These are phyloP conservation scores for Xylocopa sonorina DNA, from an alignment of 1,140 invertebrate genomes.

Conservation along the genomic window DNA sequence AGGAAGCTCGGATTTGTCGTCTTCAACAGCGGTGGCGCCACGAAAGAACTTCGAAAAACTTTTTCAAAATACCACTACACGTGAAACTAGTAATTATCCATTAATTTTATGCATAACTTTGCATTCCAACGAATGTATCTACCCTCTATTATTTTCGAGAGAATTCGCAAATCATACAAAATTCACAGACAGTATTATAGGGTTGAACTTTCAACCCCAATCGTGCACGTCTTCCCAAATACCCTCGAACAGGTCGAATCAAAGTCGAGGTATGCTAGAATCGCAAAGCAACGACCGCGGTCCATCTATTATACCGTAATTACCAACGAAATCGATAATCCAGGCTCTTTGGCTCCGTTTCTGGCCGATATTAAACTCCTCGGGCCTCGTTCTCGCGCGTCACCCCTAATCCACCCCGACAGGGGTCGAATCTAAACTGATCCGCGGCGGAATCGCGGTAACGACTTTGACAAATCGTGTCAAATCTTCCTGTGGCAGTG, in stretches of 20 bases:
- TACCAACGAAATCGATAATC: neutral
- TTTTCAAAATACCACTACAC: neutral
- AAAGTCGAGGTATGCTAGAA: too few relatives aligned
- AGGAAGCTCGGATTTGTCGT: slow-evolving; percentile 12
- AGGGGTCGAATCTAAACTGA: neutral
- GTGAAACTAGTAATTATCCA: too few relatives aligned
- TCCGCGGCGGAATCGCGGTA: slow-evolving; percentile 2
- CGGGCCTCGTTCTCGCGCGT: neutral
- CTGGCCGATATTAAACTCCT: neutral
- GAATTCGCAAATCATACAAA: too few relatives aligned
- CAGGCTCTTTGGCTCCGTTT: neutral
- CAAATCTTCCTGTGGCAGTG: slow-evolving; percentile 28
- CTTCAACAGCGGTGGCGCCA: slow-evolving; percentile 53
- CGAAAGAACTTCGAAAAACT: slow-evolving; percentile 14
- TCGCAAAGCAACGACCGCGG: too few relatives aligned
- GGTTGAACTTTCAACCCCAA: too few relatives aligned
- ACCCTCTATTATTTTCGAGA: too few relatives aligned
- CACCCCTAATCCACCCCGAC: neutral
- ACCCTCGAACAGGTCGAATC: too few relatives aligned
- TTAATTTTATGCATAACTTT: too few relatives aligned
- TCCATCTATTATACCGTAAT: slow-evolving; percentile 3
- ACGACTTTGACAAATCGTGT: slow-evolving; percentile 53
- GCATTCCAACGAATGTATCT: too few relatives aligned
- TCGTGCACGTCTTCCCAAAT: too few relatives aligned
- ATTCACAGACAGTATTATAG: too few relatives aligned